Percentiles rank a stretch among this genome's conserved stretches.
Conservation (phyloP, 2,888 invertebrate species). For the Limulus polyphemus region DNA sequence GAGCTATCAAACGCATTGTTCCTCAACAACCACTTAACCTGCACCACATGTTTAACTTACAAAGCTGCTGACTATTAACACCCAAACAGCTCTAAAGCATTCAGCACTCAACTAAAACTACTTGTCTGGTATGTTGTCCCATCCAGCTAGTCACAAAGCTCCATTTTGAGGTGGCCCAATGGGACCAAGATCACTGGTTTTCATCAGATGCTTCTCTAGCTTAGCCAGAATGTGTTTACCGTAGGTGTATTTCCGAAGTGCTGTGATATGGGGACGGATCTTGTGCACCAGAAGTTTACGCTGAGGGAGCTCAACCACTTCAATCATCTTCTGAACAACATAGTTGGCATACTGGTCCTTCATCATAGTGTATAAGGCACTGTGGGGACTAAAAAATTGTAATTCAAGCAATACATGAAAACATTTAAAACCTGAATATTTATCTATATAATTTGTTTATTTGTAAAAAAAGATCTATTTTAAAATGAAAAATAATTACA, state of each 20-base stretch:
- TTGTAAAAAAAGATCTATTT: too few species aligned
- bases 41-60: too few species aligned
- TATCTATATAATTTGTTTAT: too few species aligned
- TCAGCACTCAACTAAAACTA: too few species aligned
- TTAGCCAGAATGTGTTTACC: conserved; percentile 98
- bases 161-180: conserved; percentile 54
- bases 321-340: conserved; percentile 99
- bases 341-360: conserved; percentile 99
- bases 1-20: too few species aligned
- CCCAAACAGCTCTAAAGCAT: too few species aligned
- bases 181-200: conserved; percentile 53
- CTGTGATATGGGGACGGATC: conserved; percentile 92
- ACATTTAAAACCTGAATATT: too few species aligned
- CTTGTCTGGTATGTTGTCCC: too few species aligned
- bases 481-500: too few species aligned
- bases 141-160: conserved; percentile 1
- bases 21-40: too few species aligned
- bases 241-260: conserved; percentile 96
- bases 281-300: conserved; percentile 80
- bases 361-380: conserved; percentile 93
- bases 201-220: conserved; percentile 89
- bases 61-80: too few species aligned
- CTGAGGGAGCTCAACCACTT: conserved; percentile 95
- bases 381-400: conserved; percentile 33
- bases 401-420: too few species aligned